Evolutionary conservation across 1,140 invertebrate genomes (phyloP).

Genomic region (Cryptotermes secundus): DNA sequence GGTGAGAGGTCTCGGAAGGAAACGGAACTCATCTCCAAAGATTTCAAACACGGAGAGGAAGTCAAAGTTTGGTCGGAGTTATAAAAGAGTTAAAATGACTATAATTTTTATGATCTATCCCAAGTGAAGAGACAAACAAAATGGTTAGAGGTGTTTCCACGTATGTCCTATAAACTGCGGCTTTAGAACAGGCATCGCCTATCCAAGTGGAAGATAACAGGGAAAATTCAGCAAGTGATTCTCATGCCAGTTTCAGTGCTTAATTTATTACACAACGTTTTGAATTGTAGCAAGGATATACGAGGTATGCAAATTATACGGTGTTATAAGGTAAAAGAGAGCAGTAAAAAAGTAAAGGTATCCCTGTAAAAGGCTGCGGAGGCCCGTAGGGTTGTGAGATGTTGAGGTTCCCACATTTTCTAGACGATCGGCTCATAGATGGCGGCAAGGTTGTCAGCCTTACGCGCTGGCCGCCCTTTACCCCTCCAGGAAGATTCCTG

Average conservation of each 20-base stretch:
- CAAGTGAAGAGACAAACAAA: not conserved
- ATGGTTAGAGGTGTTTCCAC: not conserved
- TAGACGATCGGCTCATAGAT: too few relatives aligned
- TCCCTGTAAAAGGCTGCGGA: too few relatives aligned
- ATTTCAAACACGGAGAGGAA: conserved; percentile 7
- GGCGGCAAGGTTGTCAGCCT: too few relatives aligned
- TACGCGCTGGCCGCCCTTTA: too few relatives aligned
- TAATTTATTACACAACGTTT: not conserved
- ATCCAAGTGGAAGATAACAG: not conserved
- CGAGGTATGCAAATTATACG: too few relatives aligned
- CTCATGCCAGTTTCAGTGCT: not conserved
- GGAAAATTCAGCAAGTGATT: not conserved
- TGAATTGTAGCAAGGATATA: too few relatives aligned
- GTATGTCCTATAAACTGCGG: not conserved
- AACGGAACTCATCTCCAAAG: conserved; percentile 10
- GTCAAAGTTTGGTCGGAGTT: not conserved
- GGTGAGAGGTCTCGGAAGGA: not conserved
- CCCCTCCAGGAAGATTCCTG: too few relatives aligned
- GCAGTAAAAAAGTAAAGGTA: too few relatives aligned
- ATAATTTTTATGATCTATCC: not conserved
- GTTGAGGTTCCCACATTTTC: too few relatives aligned
- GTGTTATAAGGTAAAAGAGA: too few relatives aligned
- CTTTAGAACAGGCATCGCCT: not conserved
- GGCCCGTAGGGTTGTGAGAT: too few relatives aligned
- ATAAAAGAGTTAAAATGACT: not conserved